Evolutionary conservation across 1,140 invertebrate species (phyloP).

Genomic region (Drosophila paulistorum): DNA sequence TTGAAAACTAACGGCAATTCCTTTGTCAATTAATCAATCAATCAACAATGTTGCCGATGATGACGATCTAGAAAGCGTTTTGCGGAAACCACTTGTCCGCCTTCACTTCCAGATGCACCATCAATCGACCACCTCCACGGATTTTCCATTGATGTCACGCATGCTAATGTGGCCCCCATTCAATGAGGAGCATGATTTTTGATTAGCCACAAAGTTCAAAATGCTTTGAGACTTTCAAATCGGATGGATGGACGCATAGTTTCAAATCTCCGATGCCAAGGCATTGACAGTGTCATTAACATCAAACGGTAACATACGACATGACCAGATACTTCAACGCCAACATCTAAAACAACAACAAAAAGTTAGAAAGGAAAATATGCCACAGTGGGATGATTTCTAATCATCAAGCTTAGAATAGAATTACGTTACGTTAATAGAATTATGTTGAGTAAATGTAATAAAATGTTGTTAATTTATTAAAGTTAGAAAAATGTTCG

Average conservation of each 20-base stretch:
- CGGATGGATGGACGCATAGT: conserved; percentile 21
- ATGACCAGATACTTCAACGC: conserved; percentile 23
- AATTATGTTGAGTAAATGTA: too few relatives aligned
- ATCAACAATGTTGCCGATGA: conserved; percentile 56
- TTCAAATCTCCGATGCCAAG: conserved; percentile 39
- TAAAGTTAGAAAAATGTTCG: too few relatives aligned
- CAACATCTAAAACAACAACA: conserved; percentile 13
- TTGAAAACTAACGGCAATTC: conserved; percentile 73
- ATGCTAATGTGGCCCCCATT: conserved; percentile 54
- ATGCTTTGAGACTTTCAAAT: conserved; percentile 31
- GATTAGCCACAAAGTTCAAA: conserved; percentile 65
- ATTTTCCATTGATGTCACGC: conserved; percentile 38
- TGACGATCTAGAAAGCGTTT: conserved; percentile 45
- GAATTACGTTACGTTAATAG: too few relatives aligned
- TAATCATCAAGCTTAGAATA: too few relatives aligned
- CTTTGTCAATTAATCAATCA: conserved; percentile 82
- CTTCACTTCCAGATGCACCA: conserved; percentile 14
- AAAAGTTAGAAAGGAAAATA: not conserved
- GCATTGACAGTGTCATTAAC: conserved; percentile 59
- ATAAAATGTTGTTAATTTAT: too few relatives aligned
- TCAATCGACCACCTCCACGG: conserved; percentile 16
- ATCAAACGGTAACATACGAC: conserved; percentile 58
- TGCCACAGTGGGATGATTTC: conserved; percentile 26
- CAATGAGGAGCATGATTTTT: conserved; percentile 40
- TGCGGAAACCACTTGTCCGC: conserved; percentile 67